phyloP scores from a whole-genome alignment of 92 coral and sea anemone genomes.

The Epizoanthus ramosus region DNA sequence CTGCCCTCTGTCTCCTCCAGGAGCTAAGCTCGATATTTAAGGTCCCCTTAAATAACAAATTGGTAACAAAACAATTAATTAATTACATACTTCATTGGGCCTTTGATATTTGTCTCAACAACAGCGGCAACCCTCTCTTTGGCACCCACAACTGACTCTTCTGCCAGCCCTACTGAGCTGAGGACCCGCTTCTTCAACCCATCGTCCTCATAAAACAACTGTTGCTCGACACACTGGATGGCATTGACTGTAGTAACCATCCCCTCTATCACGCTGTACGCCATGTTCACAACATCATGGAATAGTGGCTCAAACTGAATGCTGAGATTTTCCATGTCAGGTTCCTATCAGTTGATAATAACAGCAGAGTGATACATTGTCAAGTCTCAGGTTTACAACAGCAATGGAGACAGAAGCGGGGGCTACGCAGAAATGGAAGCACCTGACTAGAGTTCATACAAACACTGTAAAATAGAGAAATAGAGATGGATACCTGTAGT shows the following conservation, averaged over 20 bases:
- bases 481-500: no score
- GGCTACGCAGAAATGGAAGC: no score
- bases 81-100: slow-evolving; percentile 83
- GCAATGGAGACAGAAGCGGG: no score
- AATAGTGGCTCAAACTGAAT: slow-evolving; percentile 84
- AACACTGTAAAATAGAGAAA: no score
- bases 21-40: no score
- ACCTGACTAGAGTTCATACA: no score
- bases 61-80: neutral
- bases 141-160: slow-evolving; percentile 78
- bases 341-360: slow-evolving; percentile 49
- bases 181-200: slow-evolving; percentile 72
- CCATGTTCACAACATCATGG: slow-evolving; percentile 63
- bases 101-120: slow-evolving; percentile 81
- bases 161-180: slow-evolving; percentile 71
- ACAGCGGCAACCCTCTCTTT: slow-evolving; percentile 75
- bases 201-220: slow-evolving; percentile 90
- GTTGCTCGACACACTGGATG: slow-evolving; percentile 83
- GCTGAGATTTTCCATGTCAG: slow-evolving; percentile 80
- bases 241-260: slow-evolving; percentile 81
- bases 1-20: no score
- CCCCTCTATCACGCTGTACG: slow-evolving; percentile 69
- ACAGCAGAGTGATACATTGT: neutral
- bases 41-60: no score
- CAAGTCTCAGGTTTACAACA: no score